phyloP scores from a whole-genome alignment of 2,113 vertebrate genomes.

The Tenrec ecaudatus region DNA sequence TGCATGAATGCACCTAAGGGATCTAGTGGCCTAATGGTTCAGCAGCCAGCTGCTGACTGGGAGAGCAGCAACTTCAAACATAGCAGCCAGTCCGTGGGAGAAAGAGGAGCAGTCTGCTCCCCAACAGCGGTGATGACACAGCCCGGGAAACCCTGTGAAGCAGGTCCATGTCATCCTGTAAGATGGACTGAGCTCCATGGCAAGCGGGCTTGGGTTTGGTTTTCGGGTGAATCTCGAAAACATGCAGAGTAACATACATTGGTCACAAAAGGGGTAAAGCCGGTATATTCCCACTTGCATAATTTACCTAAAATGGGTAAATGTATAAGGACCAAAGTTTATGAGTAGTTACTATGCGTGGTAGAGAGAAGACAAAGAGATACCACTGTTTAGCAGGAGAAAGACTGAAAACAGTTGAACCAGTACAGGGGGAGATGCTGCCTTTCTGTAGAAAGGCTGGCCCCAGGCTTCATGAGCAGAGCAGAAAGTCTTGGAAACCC shows the following conservation, averaged over 20 bases:
- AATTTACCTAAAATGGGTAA: background rate
- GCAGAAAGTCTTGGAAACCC: background rate
- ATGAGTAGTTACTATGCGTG: background rate
- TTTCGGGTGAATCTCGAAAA: background rate
- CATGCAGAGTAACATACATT: background rate
- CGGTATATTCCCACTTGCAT: background rate
- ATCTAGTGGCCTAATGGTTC: background rate
- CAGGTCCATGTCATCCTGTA: background rate
- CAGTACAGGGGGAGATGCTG: too few relatives aligned
- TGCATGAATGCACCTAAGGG: background rate
- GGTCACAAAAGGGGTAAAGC: background rate
- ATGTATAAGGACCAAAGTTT: background rate
- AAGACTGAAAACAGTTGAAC: too few relatives aligned
- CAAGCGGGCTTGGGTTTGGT: background rate
- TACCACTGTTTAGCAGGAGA: too few relatives aligned
- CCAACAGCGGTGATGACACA: background rate
- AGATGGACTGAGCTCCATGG: background rate
- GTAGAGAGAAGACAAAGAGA: background rate
- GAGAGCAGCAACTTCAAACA: background rate
- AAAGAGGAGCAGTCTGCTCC: background rate
- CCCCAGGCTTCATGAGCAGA: too few relatives aligned
- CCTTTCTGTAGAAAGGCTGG: background rate
- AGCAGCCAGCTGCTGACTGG: background rate
- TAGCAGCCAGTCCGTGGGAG: background rate
- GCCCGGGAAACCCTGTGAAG: background rate